Conservation (phyloP, 2,888 invertebrate species). For the Odontomyia ornata region DNA sequence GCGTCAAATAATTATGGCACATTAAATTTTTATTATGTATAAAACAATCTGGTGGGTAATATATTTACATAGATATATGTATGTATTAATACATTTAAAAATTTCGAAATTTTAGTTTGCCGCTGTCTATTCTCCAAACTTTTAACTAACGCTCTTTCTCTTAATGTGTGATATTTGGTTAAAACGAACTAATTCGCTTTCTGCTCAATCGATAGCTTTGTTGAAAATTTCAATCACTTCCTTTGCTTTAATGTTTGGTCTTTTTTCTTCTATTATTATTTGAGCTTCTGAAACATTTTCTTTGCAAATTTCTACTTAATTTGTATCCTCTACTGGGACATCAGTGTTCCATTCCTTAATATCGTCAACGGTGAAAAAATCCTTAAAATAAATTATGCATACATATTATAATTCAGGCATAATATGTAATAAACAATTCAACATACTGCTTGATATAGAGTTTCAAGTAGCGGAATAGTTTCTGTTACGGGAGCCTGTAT, state of each 20-base stretch:
- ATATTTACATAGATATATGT: too few relatives aligned
- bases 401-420: constrained; percentile 24
- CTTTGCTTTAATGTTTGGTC: constrained; percentile 17
- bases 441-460: constrained; percentile 7
- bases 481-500: constrained; percentile 12
- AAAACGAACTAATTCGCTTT: not conserved
- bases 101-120: constrained; percentile 5
- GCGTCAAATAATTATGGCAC: not conserved
- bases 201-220: constrained; percentile 11
- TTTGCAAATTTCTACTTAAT: constrained; percentile 1
- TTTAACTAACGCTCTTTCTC: constrained; percentile 9
- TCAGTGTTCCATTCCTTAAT: constrained; percentile 18
- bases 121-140: constrained; percentile 19
- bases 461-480: constrained; percentile 21
- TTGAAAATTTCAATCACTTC: constrained; percentile 13
- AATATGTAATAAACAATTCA: constrained; percentile 13
- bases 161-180: constrained; percentile 17
- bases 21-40: too few relatives aligned
- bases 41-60: too few relatives aligned
- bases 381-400: constrained; percentile 10
- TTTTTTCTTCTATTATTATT: constrained; percentile 14
- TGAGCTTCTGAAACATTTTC: not conserved
- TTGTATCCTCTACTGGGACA: constrained; percentile 7
- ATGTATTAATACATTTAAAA: not conserved
- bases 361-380: constrained; percentile 19